Conservation (phyloP, 2,888 invertebrate species). For the Tetheella fluctuosa region DNA sequence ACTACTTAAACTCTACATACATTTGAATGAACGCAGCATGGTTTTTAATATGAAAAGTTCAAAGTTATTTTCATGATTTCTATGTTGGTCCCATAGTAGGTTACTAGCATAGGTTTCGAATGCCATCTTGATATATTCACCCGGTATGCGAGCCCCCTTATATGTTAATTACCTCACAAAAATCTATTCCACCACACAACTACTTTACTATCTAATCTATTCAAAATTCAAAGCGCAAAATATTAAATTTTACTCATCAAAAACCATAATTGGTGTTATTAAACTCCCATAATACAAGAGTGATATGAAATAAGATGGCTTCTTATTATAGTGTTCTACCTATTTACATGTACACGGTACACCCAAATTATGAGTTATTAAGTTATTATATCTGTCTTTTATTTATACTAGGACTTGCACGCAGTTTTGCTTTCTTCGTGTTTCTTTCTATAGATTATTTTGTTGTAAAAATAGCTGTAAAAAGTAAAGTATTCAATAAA, state of each 20-base stretch:
- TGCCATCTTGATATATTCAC: too few relatives aligned
- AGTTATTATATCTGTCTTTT: background rate
- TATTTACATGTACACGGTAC: slow-evolving; percentile 8
- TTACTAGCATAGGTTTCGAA: too few relatives aligned
- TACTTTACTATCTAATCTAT: background rate
- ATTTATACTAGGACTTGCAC: background rate
- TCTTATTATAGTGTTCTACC: slow-evolving; percentile 27
- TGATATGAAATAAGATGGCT: slow-evolving; percentile 32
- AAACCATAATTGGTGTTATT: slow-evolving; percentile 10
- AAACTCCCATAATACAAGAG: slow-evolving; percentile 17
- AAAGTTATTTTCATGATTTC: too few relatives aligned
- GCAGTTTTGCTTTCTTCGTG: background rate
- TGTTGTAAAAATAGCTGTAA: too few relatives aligned
- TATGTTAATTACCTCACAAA: background rate
- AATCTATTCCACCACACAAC: background rate
- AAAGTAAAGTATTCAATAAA: too few relatives aligned
- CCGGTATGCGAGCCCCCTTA: too few relatives aligned
- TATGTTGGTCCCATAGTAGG: too few relatives aligned
- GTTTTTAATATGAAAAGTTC: too few relatives aligned
- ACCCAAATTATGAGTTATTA: slow-evolving; percentile 9
- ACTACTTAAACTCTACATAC: too few relatives aligned
- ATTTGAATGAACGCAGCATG: too few relatives aligned
- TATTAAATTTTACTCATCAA: background rate
- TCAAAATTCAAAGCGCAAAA: slow-evolving; percentile 6
- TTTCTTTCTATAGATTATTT: background rate